phyloP scores from a whole-genome alignment of 2,113 vertebrate species.

The Pomatorhinus ruficollis region DNA sequence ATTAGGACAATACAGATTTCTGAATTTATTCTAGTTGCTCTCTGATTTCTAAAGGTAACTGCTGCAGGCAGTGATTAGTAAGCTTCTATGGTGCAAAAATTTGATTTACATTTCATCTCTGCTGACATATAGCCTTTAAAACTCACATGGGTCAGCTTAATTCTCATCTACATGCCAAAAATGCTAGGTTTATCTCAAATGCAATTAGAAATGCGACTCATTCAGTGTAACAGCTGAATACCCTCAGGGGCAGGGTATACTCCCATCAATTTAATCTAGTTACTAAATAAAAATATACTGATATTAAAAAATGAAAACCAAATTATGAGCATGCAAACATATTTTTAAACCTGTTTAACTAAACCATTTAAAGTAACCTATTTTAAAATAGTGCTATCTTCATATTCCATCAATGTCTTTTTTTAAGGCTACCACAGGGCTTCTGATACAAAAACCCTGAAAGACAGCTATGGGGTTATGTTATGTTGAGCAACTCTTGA shows the following conservation, averaged over 20 bases:
- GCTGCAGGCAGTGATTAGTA: not conserved
- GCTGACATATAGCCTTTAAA: not conserved
- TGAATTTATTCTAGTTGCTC: not conserved
- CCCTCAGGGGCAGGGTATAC: not conserved
- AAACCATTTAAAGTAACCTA: not conserved
- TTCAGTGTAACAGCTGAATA: not conserved
- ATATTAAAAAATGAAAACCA: not conserved
- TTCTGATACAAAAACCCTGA: not conserved
- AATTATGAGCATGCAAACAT: not conserved
- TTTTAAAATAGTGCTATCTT: not conserved
- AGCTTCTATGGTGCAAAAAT: not conserved
- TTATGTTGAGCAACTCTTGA: not conserved
- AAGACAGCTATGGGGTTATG: not conserved
- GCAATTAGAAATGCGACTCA: not conserved
- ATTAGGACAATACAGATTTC: not conserved
- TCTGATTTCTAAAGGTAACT: not conserved
- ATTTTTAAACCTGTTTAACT: not conserved
- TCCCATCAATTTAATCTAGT: not conserved
- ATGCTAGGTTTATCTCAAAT: not conserved
- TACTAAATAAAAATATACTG: not conserved
- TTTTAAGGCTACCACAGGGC: not conserved
- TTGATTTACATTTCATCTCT: not conserved
- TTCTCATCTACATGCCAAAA: not conserved
- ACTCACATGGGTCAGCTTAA: not conserved
- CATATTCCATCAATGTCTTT: not conserved